A percentile compares a stretch with the other conserved stretches of the same genome.
These are phyloP conservation scores for Amblyteles armatorius DNA, from an alignment of 2,888 invertebrate genomes.

Conservation along the genomic window DNA sequence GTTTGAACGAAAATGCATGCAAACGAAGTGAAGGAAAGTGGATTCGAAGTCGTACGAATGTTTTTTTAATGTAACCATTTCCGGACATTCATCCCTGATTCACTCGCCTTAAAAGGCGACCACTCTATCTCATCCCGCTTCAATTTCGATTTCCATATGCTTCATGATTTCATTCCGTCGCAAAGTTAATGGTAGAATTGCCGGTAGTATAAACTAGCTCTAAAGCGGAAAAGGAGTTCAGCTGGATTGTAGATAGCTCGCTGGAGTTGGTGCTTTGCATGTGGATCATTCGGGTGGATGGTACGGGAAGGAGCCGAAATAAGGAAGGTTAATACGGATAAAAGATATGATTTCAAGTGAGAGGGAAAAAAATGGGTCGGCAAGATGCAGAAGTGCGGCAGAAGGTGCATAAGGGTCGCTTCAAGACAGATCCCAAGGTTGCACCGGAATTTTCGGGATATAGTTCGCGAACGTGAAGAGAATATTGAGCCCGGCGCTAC, in stretches of 20 bases:
- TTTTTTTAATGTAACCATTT: too few relatives aligned
- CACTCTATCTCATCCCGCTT: background rate
- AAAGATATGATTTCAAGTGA: conserved; percentile 27
- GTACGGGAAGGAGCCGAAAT: conserved; percentile 18
- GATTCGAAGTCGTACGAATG: too few relatives aligned
- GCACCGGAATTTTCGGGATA: conserved; percentile 59
- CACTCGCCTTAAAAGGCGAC: too few relatives aligned
- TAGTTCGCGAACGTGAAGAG: conserved; percentile 55
- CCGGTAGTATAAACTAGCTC: conserved; percentile 14
- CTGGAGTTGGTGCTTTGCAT: conserved; percentile 43
- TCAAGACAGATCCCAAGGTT: conserved; percentile 41
- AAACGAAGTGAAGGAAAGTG: too few relatives aligned
- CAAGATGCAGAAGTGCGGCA: background rate
- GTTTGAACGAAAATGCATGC: too few relatives aligned
- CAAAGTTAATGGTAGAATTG: background rate
- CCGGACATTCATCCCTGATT: too few relatives aligned
- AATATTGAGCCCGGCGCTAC: conserved; percentile 45
- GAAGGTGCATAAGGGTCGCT: conserved; percentile 23
- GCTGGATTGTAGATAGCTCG: background rate
- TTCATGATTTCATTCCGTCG: background rate
- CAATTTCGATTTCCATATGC: background rate
- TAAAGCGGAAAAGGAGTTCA: background rate
- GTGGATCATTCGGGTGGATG: conserved; percentile 35
- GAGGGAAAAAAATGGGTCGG: conserved; percentile 8
- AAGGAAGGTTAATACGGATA: conserved; percentile 32